Base-by-base conservation (phyloP, 23 tunicate species). In the Trididemnum nubilum region DNA sequence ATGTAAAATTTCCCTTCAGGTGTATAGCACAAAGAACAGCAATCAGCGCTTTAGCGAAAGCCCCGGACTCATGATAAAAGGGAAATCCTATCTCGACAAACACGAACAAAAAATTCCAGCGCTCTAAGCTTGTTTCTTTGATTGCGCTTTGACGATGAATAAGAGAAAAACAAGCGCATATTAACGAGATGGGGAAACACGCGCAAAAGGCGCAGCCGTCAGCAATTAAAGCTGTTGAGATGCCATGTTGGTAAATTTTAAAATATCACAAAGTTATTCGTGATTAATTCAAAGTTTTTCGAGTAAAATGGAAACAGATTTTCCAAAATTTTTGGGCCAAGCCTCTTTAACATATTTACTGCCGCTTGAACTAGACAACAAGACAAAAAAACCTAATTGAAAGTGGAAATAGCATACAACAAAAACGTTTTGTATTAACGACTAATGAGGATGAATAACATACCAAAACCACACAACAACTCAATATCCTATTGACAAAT, bases 101-200 rank as follows among this genome's bases (percentile, higher is more conserved):
- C 74, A 67, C 37, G 38, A 33, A 32, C 38, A 67, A 5, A 67
- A 67, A 67, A 67, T 67, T 67, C 74, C 74, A 67, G 74, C 74
- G 37, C 37, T 32, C 74, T 33, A 4, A 23, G 24, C 25, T 4
- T 4, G 28, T 21, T 63, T 67, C 38, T 67, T 67, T 33, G 37
- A 5, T 4, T 33, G 5, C 26, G 3, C 67, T 22, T 3, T 3
- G 67, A 61, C 26, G 26, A 61, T 12, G 29, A 21, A 21, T 12
- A n/a, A 61, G 67, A 61, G n/a, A 61, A 26, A 61, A 24, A 61
- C 18, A 21, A 5, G n/a, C 18, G n/a, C 67, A 26, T 4, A 26
- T 26, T 61, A 31, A 9, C 31, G 7, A 4, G 19, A 33, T 4
- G 74, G 74, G 74, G 74, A 67, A 31, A 12, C 37, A 67, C 74